A percentile compares a stretch with the other conserved stretches of the same genome.
phyloP scores from a whole-genome alignment of 2,888 invertebrate genomes.

The Agrotis puta region DNA sequence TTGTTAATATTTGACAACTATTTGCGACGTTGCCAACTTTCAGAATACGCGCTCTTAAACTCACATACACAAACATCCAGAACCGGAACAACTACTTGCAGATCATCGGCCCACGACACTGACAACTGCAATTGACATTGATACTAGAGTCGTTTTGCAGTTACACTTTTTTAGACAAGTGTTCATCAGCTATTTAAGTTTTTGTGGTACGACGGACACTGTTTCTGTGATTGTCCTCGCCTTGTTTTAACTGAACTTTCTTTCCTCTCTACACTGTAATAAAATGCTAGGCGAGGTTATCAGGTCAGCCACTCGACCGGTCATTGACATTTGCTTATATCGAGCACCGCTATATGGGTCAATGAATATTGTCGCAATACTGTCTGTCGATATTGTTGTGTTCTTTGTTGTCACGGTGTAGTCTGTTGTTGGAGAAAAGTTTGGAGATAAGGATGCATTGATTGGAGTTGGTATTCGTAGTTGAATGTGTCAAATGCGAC shows the following conservation, averaged over 20 bases:
- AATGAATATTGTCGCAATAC: constrained; percentile 54
- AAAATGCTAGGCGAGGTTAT: constrained; percentile 52
- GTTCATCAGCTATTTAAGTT: no score
- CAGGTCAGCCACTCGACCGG: constrained; percentile 58
- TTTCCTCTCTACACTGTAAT: constrained; percentile 10
- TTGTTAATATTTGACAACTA: no score
- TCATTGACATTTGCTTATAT: constrained; percentile 65
- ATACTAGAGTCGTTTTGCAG: no score
- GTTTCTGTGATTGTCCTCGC: not conserved
- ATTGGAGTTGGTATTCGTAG: not conserved
- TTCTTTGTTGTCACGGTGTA: constrained; percentile 1
- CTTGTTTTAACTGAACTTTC: constrained; percentile 24
- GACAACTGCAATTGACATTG: no score
- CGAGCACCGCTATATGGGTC: constrained; percentile 65
- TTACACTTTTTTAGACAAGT: no score
- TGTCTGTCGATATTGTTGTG: constrained; percentile 7
- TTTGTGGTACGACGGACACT: no score
- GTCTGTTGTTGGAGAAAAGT: constrained; percentile 13
- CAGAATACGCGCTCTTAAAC: no score
- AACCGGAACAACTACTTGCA: no score
- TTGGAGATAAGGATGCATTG: not conserved
- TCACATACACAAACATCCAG: no score
- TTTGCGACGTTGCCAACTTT: no score
- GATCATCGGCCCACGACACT: no score
- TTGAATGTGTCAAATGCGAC: not conserved